Base-by-base conservation (phyloP, 2,797 vertebrate genomes). In the Lacerta bilineata region DNA sequence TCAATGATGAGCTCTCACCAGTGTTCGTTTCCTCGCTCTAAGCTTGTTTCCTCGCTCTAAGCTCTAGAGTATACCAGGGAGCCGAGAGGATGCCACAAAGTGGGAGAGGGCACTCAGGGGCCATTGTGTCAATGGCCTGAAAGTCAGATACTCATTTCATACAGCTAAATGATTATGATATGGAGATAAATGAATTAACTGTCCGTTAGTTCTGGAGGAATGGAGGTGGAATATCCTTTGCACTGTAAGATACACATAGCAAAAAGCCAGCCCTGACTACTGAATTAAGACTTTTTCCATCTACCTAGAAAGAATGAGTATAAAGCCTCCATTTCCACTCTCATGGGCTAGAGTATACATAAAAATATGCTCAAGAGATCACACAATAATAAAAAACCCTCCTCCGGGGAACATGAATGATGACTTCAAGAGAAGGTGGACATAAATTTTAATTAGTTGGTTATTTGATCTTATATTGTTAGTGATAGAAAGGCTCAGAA, bases 361-460 rank as follows among this genome's bases (percentile, higher is more conserved):
- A 92, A 93, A 95, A 90, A 83, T 86, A 91, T 94, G 95, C 93
- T 92, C 93, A 85, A 61, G 91, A 93, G 95, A 94, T 89, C 80
- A 86, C 86, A 68, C 88, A 94, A 91, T 92, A 59, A 55, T 10
- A 80, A 94, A 94, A 95, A 95, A 94, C 84, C 93, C 89, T 95
- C 92, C 96, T 94, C 92, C 50, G 11, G 95, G 93, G 93, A 90
- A 89, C 84, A 89, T 72, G 83, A 94, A 91, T 75, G 69, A 92
- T 89, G 90, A 93, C 92, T 94, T 95, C 95, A 94, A 91, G 91
- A 94, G 95, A 93, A 93, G 92, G 92, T 93, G 93, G 94, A 95
- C 94, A 91, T 95, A 94, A 91, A 95, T 94, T 95, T 95, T 95
- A 96, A 96, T 97, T 96, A 96, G 95, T 92, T 93, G 92, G 94